A percentile compares a stretch with the other conserved stretches of the same genome.
Conservation (phyloP, 1,140 invertebrate genomes). For the Frieseomelitta varia region DNA sequence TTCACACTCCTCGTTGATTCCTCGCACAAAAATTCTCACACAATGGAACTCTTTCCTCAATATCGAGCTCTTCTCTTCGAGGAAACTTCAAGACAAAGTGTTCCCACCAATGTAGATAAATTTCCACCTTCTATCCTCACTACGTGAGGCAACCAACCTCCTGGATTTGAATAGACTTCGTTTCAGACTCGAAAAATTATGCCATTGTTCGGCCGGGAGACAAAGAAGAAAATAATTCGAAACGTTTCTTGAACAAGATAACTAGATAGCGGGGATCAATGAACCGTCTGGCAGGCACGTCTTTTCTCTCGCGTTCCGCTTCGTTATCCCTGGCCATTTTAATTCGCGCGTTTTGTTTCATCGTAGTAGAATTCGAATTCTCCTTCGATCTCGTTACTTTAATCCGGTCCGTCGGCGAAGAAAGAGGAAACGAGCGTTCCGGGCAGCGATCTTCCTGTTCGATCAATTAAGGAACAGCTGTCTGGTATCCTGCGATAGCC, state of each 20-base stretch:
- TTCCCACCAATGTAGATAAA: not conserved
- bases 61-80: too few relatives aligned
- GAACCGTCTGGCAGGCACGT: slow-evolving; percentile 8
- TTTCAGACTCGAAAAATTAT: not conserved
- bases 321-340: slow-evolving; percentile 61
- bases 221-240: slow-evolving; percentile 45
- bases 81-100: too few relatives aligned
- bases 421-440: slow-evolving; percentile 32
- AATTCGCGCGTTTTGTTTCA: slow-evolving; percentile 56
- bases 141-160: not conserved
- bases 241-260: slow-evolving; percentile 49
- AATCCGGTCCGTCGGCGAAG: slow-evolving; percentile 22
- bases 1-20: too few relatives aligned
- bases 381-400: slow-evolving; percentile 54
- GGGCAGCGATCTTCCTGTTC: slow-evolving; percentile 52
- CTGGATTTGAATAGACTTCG: not conserved
- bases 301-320: slow-evolving; percentile 11
- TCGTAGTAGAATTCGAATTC: slow-evolving; percentile 38
- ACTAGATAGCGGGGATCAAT: slow-evolving; percentile 47
- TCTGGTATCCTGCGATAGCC: slow-evolving; percentile 40
- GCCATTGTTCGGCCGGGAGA: not conserved
- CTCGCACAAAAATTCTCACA: too few relatives aligned
- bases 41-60: too few relatives aligned
- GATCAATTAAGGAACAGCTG: slow-evolving; percentile 61
- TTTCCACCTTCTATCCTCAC: not conserved